Evolutionary conservation across 2,113 vertebrate genomes (phyloP), one percentile per base, ranked within the genome.

Genomic region (Phylloscopus trochilus): DNA sequence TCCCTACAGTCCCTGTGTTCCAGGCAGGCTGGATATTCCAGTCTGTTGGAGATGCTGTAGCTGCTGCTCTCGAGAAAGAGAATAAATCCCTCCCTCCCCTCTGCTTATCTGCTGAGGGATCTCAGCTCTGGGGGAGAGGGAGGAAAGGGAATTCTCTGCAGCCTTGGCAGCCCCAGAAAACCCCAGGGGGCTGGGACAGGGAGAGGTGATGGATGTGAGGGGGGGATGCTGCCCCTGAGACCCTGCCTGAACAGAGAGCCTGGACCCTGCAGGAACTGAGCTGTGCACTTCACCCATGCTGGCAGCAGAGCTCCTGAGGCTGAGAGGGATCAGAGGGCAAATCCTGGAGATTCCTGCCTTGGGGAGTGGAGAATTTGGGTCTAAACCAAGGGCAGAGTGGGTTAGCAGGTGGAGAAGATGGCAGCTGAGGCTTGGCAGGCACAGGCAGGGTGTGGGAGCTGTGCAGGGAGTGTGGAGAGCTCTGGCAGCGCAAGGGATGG

Each of bases 401-500:
- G 23, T 23, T 10, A 4, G 63, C 39, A 23, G 33, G 55, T 28
- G 59, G 31, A 15, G 60, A 10, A 37, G 7, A 23, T 23, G 52
- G 33, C 46, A 66, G 43, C 5, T 3, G 6, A 58, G 49, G 51
- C 30, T 35, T 16, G 17, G 16, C 7, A 1, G 0, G 3, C 30
- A 3, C n/a, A 39, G 56, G 58, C 10, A 0, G 26, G 43, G 6
- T 7, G 6, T 80, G 76, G 15, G 85, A 12, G 27, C 58, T 43
- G 85, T 3, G 33, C 59, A 55, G 49, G 4, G 77, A 7, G 18
- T 3, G n/a, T 41, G 75, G 20, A 37, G 35, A 73, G 3, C 67
- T 80, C 6, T 3, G 76, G 75, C 1, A 9, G 56, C 4, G 58
- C 31, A 13, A n/a, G 51, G 66, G 49, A 10, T 16, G 75, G 58